A percentile compares a stretch with the other conserved stretches of the same genome.
These are phyloP conservation scores for Triplophysa rosa DNA, from an alignment of 2,113 vertebrate genomes.

Conservation along the genomic window DNA sequence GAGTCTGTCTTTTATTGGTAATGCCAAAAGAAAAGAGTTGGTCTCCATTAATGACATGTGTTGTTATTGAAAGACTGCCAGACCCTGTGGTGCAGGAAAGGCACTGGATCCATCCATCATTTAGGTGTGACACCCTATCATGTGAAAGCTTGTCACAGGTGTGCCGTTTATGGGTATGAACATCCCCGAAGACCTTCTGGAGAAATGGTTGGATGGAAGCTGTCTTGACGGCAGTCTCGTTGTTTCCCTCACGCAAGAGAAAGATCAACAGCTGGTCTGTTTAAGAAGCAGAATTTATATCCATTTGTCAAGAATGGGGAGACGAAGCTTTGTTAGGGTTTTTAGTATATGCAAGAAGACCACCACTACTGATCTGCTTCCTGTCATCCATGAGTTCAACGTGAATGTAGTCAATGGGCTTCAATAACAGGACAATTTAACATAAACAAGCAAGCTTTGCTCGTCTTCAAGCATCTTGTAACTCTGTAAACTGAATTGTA, in stretches of 20 bases:
- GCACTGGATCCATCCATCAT: slow-evolving; percentile 62
- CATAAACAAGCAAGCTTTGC: slow-evolving; percentile 17
- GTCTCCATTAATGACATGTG: slow-evolving; percentile 54
- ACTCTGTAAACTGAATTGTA: slow-evolving; percentile 11
- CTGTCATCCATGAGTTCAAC: not conserved
- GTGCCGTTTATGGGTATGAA: slow-evolving; percentile 39
- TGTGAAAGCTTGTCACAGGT: slow-evolving; percentile 56
- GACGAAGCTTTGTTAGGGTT: slow-evolving; percentile 39
- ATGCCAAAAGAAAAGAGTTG: slow-evolving; percentile 53
- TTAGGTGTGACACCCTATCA: slow-evolving; percentile 55
- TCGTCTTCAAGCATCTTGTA: slow-evolving; percentile 1
- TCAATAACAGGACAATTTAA: slow-evolving; percentile 17
- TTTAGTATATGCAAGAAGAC: slow-evolving; percentile 36
- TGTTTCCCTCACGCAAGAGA: not conserved
- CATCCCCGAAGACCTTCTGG: slow-evolving; percentile 28
- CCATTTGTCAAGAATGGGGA: slow-evolving; percentile 37
- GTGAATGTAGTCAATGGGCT: slow-evolving; percentile 1
- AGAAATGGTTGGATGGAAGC: slow-evolving; percentile 17
- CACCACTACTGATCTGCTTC: slow-evolving; percentile 30
- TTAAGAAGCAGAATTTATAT: slow-evolving; percentile 44
- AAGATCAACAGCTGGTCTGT: slow-evolving; percentile 35
- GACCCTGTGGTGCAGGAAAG: slow-evolving; percentile 54
- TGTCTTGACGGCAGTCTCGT: slow-evolving; percentile 2
- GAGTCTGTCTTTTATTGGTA: slow-evolving; percentile 47
- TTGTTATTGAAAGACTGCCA: slow-evolving; percentile 62